Base-by-base conservation (phyloP, 2,888 invertebrate genomes). In the Drosophila anomalata region DNA sequence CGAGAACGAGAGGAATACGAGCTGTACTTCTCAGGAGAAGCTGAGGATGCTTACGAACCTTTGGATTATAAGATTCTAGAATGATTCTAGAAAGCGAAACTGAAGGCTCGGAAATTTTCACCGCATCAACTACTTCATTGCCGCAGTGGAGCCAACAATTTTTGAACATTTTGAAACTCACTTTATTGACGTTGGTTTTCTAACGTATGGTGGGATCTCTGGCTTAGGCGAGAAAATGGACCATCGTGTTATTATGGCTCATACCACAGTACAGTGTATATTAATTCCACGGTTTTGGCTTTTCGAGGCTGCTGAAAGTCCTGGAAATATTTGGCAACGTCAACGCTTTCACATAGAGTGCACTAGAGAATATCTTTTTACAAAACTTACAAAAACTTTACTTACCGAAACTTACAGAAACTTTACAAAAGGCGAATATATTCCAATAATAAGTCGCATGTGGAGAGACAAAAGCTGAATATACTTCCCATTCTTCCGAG, bases 211-310 rank as follows among this genome's bases (percentile, higher is more conserved):
- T 6, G 87, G 89, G 0, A 88, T 92, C 71, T 96, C 96, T 78
- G 95, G 95, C 1, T 92, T 96, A 41, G 96, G 96, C 0, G 96
- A 96, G 88, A 93, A 93, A 69, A 93, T 94, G 92, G 92, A 93
- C 0, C 94, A 95, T 88, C 93, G 96, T 12, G 93, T 95, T 2
- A 94, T 96, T 20, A 93, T 96, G 57, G 94, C 96, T 0, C 89
- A 93, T 46, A 94, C 94, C 0, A 93, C 93, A 0, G 94, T 95
- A 1, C 93, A 93, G 77, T 95, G 95, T 77, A 92, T 96, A 84
- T 90, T 95, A 24, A 90, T 96, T 69, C 96, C 96, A 0, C 93
- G 94, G 60, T 94, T 94, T 79, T 96, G 95, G 95, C 91, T 96
- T 9, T 87, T 94, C n/a, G n/a, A n/a, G n/a, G n/a, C n/a, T n/a